Evolutionary conservation across 2,888 invertebrate species (phyloP).

Genomic region (Hirtodrosophila alboralis): DNA sequence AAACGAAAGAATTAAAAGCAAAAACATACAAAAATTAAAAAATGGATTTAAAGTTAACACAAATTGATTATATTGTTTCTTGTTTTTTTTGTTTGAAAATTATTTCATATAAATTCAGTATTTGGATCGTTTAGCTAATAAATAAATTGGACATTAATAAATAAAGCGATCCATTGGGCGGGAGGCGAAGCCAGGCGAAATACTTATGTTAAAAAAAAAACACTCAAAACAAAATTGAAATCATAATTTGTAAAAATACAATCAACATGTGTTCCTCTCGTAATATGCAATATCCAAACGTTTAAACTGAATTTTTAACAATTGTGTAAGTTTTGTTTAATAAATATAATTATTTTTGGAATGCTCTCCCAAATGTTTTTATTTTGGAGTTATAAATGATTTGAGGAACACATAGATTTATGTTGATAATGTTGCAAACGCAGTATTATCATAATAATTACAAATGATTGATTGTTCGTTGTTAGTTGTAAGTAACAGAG

Average conservation of each 20-base stretch:
- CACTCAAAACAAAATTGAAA: constrained; percentile 18
- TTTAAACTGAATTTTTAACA: constrained; percentile 9
- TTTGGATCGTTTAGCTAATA: constrained; percentile 41
- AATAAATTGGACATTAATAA: constrained; percentile 31
- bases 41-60: constrained; percentile 20
- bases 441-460: constrained; percentile 18
- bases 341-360: constrained; percentile 12
- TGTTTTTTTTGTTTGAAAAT: constrained; percentile 4
- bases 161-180: constrained; percentile 25
- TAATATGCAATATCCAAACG: constrained; percentile 29
- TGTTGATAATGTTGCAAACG: too few species aligned
- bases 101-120: constrained; percentile 34
- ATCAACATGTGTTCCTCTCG: constrained; percentile 26
- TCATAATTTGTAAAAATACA: constrained; percentile 12
- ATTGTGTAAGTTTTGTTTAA: constrained; percentile 2
- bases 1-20: constrained; percentile 34
- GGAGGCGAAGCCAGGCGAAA: constrained; percentile 15
- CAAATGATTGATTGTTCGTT: constrained; percentile 47
- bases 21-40: constrained; percentile 8
- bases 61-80: constrained; percentile 18
- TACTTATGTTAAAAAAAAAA: constrained; percentile 29
- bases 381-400: constrained; percentile 4
- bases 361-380: constrained; percentile 25
- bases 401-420: constrained; percentile 18
- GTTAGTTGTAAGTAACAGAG: constrained; percentile 51